These are phyloP conservation scores for Abrostola triplasia DNA, from an alignment of 2,888 invertebrate species.

Conservation along the genomic window DNA sequence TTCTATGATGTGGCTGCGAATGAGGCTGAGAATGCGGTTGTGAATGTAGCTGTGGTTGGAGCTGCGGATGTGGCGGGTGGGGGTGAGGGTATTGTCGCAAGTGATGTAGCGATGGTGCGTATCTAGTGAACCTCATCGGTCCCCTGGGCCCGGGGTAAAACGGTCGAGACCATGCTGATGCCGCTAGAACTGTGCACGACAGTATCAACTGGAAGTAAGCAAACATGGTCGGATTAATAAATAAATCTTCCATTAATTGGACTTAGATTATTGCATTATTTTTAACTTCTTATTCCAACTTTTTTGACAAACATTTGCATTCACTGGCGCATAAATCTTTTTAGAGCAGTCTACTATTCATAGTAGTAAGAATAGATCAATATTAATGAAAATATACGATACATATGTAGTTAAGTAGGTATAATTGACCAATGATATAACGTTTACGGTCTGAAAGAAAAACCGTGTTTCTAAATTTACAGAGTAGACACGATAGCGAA, in stretches of 20 bases:
- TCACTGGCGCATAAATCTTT: too few species aligned
- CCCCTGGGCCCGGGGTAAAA: slow-evolving; percentile 71
- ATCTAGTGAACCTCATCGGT: slow-evolving; percentile 74
- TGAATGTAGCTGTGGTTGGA: slow-evolving; percentile 20
- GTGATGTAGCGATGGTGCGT: slow-evolving; percentile 64
- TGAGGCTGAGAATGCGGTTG: slow-evolving; percentile 22
- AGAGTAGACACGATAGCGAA: background rate
- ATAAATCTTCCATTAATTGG: too few species aligned
- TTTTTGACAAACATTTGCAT: too few species aligned
- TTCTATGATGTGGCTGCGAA: slow-evolving; percentile 52
- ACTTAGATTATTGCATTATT: too few species aligned
- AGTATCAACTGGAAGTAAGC: slow-evolving; percentile 67
- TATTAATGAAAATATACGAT: too few species aligned
- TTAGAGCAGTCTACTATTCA: too few species aligned
- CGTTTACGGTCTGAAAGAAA: background rate
- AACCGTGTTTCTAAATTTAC: slow-evolving; percentile 13
- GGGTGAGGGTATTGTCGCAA: slow-evolving; percentile 17
- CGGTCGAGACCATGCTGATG: slow-evolving; percentile 77
- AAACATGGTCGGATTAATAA: background rate
- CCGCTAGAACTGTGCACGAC: slow-evolving; percentile 58
- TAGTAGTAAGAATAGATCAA: too few species aligned
- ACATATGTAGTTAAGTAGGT: background rate
- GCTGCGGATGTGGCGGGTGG: slow-evolving; percentile 28
- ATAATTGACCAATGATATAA: slow-evolving; percentile 16
- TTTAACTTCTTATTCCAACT: too few species aligned